Evolutionary conservation across 2,113 vertebrate genomes (phyloP).

Genomic region (Psilopogon haemacephalus): DNA sequence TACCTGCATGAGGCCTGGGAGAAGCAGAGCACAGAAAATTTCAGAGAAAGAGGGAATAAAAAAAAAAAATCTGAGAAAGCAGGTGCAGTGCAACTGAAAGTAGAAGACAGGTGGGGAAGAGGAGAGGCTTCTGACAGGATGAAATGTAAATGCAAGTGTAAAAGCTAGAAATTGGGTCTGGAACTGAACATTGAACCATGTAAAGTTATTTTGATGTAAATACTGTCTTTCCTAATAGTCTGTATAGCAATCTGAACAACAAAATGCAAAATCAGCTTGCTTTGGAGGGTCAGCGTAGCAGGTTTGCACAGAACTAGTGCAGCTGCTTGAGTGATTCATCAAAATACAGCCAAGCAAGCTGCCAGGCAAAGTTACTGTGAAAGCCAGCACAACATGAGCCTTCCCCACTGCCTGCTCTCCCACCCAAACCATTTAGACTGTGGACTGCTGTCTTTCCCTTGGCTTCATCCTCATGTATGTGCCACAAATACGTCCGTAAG

Average conservation of each 20-base stretch:
- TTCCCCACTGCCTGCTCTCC: background rate
- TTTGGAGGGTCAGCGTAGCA: background rate
- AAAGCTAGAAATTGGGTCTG: background rate
- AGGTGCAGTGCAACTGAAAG: background rate
- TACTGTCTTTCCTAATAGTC: background rate
- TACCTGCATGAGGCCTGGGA: background rate
- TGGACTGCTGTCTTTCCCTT: background rate
- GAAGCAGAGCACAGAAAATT: background rate
- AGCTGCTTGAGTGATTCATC: background rate
- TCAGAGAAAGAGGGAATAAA: background rate
- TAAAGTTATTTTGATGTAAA: background rate
- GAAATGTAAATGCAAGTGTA: background rate
- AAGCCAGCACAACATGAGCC: background rate
- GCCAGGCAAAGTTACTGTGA: background rate
- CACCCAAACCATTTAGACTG: background rate
- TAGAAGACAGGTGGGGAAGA: background rate
- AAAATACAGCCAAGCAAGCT: background rate
- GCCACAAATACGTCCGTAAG: slow-evolving; percentile 24
- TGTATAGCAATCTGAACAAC: background rate
- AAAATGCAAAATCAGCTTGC: background rate
- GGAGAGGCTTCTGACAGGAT: background rate
- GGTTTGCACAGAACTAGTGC: background rate
- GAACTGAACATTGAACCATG: background rate
- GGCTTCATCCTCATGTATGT: background rate
- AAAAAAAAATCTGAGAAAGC: background rate